Evolutionary conservation across 2,797 vertebrate species (phyloP).

Genomic region (Bovichtus diacanthus): DNA sequence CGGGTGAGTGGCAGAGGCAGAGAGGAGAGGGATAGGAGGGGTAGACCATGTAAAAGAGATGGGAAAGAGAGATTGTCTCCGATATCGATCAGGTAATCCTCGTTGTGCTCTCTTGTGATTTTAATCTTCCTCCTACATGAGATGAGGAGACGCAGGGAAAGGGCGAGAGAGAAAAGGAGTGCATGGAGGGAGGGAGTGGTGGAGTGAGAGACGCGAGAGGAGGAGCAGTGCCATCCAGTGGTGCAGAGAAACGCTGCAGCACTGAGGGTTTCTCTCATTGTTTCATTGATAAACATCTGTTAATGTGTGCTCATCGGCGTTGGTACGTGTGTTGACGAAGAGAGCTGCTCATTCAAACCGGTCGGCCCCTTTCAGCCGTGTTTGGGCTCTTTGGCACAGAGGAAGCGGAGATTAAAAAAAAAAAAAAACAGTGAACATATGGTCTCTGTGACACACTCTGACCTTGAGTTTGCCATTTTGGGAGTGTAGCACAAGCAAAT

Average conservation of each 20-base stretch:
- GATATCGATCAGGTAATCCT: constrained; percentile 79
- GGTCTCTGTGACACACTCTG: constrained; percentile 18
- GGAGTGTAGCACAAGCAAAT: background rate
- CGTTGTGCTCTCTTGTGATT: constrained; percentile 65
- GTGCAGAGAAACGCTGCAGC: constrained; percentile 35
- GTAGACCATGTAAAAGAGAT: constrained; percentile 65
- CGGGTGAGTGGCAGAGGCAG: constrained; percentile 45
- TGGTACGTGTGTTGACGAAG: background rate
- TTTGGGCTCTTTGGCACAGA: constrained; percentile 9
- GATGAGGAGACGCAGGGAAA: constrained; percentile 57
- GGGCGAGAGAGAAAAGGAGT: constrained; percentile 25
- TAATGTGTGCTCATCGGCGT: background rate
- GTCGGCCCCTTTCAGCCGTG: background rate
- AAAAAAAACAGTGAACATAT: constrained; percentile 30
- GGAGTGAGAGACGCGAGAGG: constrained; percentile 21
- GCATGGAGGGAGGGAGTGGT: background rate
- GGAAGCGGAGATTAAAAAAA: background rate
- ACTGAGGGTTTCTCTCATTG: background rate
- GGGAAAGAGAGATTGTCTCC: constrained; percentile 64
- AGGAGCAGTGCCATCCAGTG: constrained; percentile 75
- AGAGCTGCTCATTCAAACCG: constrained; percentile 1
- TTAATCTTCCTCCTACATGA: constrained; percentile 69
- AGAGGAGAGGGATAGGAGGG: constrained; percentile 47
- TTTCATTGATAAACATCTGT: constrained; percentile 21
- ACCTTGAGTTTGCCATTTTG: constrained; percentile 37